phyloP scores from a whole-genome alignment of 2,797 vertebrate species.

The Rhadinocentrus ornatus region DNA sequence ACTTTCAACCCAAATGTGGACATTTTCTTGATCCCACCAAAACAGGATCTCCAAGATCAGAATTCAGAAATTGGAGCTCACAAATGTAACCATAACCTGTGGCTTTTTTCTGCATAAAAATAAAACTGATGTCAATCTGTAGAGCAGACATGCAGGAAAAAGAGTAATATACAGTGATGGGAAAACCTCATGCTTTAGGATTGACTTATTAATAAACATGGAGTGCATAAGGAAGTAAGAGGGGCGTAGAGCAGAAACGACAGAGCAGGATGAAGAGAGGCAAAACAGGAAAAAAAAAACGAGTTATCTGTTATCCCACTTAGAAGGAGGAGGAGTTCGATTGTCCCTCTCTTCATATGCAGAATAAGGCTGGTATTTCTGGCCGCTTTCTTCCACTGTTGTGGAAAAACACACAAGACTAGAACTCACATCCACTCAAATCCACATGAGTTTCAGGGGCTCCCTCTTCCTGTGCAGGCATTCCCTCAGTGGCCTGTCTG shows the following conservation, averaged over 20 bases:
- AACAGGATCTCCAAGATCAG: slow-evolving; percentile 51
- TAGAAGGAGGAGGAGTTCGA: slow-evolving; percentile 54
- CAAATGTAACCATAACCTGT: slow-evolving; percentile 30
- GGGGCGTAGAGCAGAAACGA: not conserved
- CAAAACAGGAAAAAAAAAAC: slow-evolving; percentile 28
- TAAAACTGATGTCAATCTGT: too few relatives aligned
- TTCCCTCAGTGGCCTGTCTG: slow-evolving; percentile 59
- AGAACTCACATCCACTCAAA: slow-evolving; percentile 37
- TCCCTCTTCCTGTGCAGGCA: slow-evolving; percentile 41
- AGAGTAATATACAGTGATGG: too few relatives aligned
- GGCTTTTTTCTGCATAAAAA: slow-evolving; percentile 29
- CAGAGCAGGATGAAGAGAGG: not conserved
- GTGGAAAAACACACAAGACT: slow-evolving; percentile 46
- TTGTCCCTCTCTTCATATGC: slow-evolving; percentile 53
- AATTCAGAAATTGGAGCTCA: slow-evolving; percentile 40
- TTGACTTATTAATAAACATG: not conserved
- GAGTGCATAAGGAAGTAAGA: not conserved
- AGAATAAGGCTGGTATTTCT: slow-evolving; percentile 50
- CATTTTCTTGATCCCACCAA: slow-evolving; percentile 39
- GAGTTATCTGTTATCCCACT: slow-evolving; percentile 69
- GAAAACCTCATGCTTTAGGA: not conserved
- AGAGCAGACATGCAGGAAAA: too few relatives aligned
- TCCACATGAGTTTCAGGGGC: slow-evolving; percentile 37
- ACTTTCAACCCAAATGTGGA: slow-evolving; percentile 34
- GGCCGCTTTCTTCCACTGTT: slow-evolving; percentile 20